These are phyloP conservation scores for Erebia ligea DNA, from an alignment of 2,888 invertebrate species.

Conservation along the genomic window DNA sequence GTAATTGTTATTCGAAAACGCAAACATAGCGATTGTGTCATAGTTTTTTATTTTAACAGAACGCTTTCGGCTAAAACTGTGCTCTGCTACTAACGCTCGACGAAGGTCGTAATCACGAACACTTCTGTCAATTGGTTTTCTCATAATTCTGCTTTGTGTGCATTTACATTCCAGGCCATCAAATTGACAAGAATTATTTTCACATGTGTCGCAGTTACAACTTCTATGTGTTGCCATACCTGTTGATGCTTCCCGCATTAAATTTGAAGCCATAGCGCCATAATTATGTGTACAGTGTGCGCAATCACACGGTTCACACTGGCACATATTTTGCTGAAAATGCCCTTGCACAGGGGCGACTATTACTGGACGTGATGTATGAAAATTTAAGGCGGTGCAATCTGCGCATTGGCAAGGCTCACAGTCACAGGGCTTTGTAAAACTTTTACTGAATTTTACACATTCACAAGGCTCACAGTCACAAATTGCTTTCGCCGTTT, in stretches of 20 bases:
- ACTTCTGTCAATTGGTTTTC: slow-evolving; percentile 54
- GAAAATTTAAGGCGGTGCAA: slow-evolving; percentile 44
- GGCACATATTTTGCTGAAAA: slow-evolving; percentile 46
- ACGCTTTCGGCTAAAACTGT: slow-evolving; percentile 7
- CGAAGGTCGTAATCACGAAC: slow-evolving; percentile 58
- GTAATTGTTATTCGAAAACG: slow-evolving; percentile 46
- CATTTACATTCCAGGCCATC: slow-evolving; percentile 55
- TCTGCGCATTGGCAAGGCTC: slow-evolving; percentile 54
- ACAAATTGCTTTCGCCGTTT: slow-evolving; percentile 41
- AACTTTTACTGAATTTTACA: slow-evolving; percentile 41
- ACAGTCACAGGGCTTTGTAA: slow-evolving; percentile 49
- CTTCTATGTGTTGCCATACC: slow-evolving; percentile 49
- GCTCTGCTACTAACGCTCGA: slow-evolving; percentile 43
- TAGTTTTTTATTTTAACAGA: slow-evolving; percentile 28
- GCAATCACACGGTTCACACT: slow-evolving; percentile 63
- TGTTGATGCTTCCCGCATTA: slow-evolving; percentile 54
- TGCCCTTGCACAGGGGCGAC: slow-evolving; percentile 52
- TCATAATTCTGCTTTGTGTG: slow-evolving; percentile 49
- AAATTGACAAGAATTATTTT: slow-evolving; percentile 52
- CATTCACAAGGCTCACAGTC: slow-evolving; percentile 55
- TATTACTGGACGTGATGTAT: slow-evolving; percentile 42
- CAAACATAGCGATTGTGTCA: slow-evolving; percentile 52
- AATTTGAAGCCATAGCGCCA: slow-evolving; percentile 44
- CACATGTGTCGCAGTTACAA: slow-evolving; percentile 56
- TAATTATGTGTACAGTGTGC: slow-evolving; percentile 50